Conservation (phyloP, 1,140 invertebrate genomes). For the Latrodectus geometricus region DNA sequence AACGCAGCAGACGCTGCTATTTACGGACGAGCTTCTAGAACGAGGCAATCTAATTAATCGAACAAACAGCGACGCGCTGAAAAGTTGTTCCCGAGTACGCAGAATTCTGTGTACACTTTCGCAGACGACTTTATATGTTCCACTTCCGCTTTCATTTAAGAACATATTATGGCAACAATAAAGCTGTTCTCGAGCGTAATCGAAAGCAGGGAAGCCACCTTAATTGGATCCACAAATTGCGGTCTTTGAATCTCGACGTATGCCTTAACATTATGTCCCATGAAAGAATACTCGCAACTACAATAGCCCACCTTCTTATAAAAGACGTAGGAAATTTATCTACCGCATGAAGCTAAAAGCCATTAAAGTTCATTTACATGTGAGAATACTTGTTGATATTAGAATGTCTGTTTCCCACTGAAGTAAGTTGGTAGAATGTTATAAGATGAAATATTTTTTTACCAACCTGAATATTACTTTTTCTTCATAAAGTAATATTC, state of each 20-base stretch:
- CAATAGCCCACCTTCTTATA: background rate
- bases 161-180: constrained; percentile 32
- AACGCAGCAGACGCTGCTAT: background rate
- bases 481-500: too few species aligned
- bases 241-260: background rate
- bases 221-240: background rate
- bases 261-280: too few species aligned
- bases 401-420: too few species aligned
- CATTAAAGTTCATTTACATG: too few species aligned
- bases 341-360: too few species aligned
- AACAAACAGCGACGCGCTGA: background rate
- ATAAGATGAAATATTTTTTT: too few species aligned
- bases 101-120: background rate
- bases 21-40: background rate
- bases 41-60: constrained; percentile 15
- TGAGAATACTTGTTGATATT: too few species aligned
- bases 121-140: background rate
- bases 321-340: too few species aligned
- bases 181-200: background rate
- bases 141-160: constrained; percentile 1
- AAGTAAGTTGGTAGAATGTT: too few species aligned
- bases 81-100: background rate
- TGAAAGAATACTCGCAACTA: background rate
- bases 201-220: background rate
- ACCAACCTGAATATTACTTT: too few species aligned